These are phyloP conservation scores for Actias luna DNA, from an alignment of 2,888 invertebrate genomes.

Conservation along the genomic window DNA sequence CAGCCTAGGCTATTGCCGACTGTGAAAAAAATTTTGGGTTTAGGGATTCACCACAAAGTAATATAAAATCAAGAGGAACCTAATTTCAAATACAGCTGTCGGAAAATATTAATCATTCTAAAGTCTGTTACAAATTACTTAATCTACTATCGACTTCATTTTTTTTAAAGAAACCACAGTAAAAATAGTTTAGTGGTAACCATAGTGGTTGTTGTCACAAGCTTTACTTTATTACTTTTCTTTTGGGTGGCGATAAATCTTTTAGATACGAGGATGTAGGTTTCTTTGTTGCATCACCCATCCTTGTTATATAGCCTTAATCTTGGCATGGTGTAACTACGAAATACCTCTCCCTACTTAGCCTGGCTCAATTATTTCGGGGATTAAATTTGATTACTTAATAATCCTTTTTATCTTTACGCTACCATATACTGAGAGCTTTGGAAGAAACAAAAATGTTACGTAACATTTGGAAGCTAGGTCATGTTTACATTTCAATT, in stretches of 20 bases:
- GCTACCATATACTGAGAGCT: slow-evolving; percentile 27
- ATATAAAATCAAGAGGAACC: no score
- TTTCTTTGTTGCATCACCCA: slow-evolving; percentile 15
- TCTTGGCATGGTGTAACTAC: slow-evolving; percentile 14
- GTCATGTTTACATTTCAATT: slow-evolving; percentile 43
- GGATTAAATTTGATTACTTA: slow-evolving; percentile 33
- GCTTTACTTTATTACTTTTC: slow-evolving; percentile 14
- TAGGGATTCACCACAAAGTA: no score
- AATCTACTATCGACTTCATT: background rate
- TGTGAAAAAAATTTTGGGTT: no score
- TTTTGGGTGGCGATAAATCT: slow-evolving; percentile 19
- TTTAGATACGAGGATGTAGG: slow-evolving; percentile 3
- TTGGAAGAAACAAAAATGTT: slow-evolving; percentile 23
- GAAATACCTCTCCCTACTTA: slow-evolving; percentile 11
- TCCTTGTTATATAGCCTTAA: slow-evolving; percentile 15
- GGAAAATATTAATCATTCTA: no score
- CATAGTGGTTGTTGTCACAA: background rate
- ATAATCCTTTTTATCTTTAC: slow-evolving; percentile 44
- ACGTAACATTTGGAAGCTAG: slow-evolving; percentile 36
- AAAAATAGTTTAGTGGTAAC: background rate
- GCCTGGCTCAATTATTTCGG: slow-evolving; percentile 11
- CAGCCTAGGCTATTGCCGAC: no score
- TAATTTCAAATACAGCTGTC: no score
- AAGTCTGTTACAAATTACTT: background rate
- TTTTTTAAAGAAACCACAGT: background rate